Base-by-base conservation (phyloP, 1,140 invertebrate genomes). In the Chironomus striatipennis region DNA sequence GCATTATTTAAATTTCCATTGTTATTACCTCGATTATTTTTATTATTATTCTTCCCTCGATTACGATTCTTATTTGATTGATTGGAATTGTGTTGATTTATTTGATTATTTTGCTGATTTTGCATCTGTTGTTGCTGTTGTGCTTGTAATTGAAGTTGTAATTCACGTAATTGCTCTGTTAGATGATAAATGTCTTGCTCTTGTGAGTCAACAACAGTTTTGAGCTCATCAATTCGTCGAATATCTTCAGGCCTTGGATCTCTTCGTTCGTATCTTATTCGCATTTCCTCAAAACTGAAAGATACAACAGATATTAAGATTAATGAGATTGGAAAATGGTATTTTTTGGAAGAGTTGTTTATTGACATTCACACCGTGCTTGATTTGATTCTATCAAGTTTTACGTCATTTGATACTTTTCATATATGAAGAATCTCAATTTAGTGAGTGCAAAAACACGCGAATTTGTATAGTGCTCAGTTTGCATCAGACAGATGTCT, bases 171-270 rank as follows among this genome's bases (percentile, higher is more conserved):
- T 8, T 80, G 76, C 79, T 87, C 86, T 17, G 85, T 87, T 8
- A 87, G 79, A 21, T 83, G 80, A 17, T 83, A 83, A 10, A 87
- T 76, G 77, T 87, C 86, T 74, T 84, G 83, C 77, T 87, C 86
- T 77, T 86, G 85, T 70, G 86, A 84, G 8, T 85, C 85, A 74
- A 86, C 83, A 7, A 85, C 82, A 75, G 83, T 82, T 47, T 83
- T 81, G 42, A 87, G 76, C 74, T 87, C 86, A 18, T 83, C 81
- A 42, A 87, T 86, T 75, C 84, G 80, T 64, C 84, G 82, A 15
- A 86, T 74, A 76, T 87, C 86, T 78, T 86, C 85, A 15, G 83
- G 78, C 3, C 84, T 81, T 4, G 85, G 85, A 77, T 86, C 85
- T 6, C 85, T 77, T 42, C 83, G 77, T 79, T 86, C 85, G 75